Conservation (phyloP, 2,797 vertebrate species). For the Poeciliopsis infans region DNA sequence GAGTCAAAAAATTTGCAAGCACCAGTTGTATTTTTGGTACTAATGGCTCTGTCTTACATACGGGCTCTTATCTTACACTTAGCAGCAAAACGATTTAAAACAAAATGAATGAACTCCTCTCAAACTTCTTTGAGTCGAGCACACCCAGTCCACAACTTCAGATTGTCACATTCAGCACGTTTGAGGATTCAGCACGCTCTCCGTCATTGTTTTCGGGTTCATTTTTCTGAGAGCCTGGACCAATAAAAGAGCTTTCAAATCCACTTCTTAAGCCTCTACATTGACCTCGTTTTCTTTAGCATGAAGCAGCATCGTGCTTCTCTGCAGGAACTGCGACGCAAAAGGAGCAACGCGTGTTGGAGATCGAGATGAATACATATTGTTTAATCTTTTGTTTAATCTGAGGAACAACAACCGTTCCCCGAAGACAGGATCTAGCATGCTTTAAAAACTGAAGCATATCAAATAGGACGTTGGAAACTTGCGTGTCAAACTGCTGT, state of each 20-base stretch:
- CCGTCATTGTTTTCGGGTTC: not conserved
- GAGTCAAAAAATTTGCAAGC: not conserved
- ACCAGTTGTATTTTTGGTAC: not conserved
- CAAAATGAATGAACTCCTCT: not conserved
- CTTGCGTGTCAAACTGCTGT: conserved; percentile 57
- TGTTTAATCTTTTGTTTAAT: conserved; percentile 62
- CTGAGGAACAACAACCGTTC: conserved; percentile 48
- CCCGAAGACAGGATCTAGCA: conserved; percentile 46
- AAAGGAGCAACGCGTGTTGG: conserved; percentile 14
- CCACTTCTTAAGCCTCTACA: conserved; percentile 47
- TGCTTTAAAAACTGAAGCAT: conserved; percentile 54
- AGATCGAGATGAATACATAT: conserved; percentile 31
- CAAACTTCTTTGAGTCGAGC: conserved; percentile 13
- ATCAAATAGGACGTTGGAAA: conserved; percentile 59
- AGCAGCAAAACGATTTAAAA: not conserved
- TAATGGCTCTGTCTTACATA: not conserved
- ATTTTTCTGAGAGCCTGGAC: conserved; percentile 42
- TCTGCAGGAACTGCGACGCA: conserved; percentile 30
- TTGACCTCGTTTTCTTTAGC: conserved; percentile 36
- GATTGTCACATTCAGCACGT: conserved; percentile 37
- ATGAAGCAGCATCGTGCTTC: conserved; percentile 16
- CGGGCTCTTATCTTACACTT: not conserved
- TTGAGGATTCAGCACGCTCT: conserved; percentile 31
- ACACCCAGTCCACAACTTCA: conserved; percentile 20
- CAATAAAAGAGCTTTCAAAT: conserved; percentile 57